Base-by-base conservation (phyloP, 1,140 invertebrate genomes). In the Elysia chlorotica region DNA sequence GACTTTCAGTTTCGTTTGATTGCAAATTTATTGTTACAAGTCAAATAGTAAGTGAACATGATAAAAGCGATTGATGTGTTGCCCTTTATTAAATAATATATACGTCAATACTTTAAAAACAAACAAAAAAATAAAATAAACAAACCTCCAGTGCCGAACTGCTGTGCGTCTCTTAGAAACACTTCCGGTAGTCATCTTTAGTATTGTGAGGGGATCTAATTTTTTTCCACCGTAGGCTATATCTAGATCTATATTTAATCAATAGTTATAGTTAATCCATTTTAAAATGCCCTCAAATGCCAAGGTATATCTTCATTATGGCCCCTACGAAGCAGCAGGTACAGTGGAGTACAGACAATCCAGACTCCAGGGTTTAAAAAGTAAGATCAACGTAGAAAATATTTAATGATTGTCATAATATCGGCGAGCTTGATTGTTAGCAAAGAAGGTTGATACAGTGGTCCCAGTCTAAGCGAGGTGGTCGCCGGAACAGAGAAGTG, bases 291-390 rank as follows among this genome's bases (percentile, higher is more conserved):
- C 78, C 23, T 54, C 38, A 2, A 73, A 74, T 70, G 78, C 77
- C 6, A 74, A 74, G 35, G 79, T 81, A 2, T 77, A 74, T 37
- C 72, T 81, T 25, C 70, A 75, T 36, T 80, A 81, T 75, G 80
- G 80, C 14, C 80, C 80, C 33, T 81, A 81, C 74, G 75, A 81
- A 71, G 71, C 76, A 25, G 69, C 72, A 57, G 79, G 75, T 41
- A 71, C 74, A 35, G 77, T 80, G 19, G 72, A 79, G 17, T 71
- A 81, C 56, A 73, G 77, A 73, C 72, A 75, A 30, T 67, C 71
- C 37, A 72, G 80, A 59, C 53, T 81, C 28, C 37, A 80, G 53
- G 80, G 80, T 41, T 41, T 81, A 41, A 56, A 77, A 74, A 73
- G 80, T 81, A 75, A 76, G 76, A 19, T 38, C 48, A 31, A 63